Conservation (phyloP, 2,797 vertebrate species). For the Falco columbarius region DNA sequence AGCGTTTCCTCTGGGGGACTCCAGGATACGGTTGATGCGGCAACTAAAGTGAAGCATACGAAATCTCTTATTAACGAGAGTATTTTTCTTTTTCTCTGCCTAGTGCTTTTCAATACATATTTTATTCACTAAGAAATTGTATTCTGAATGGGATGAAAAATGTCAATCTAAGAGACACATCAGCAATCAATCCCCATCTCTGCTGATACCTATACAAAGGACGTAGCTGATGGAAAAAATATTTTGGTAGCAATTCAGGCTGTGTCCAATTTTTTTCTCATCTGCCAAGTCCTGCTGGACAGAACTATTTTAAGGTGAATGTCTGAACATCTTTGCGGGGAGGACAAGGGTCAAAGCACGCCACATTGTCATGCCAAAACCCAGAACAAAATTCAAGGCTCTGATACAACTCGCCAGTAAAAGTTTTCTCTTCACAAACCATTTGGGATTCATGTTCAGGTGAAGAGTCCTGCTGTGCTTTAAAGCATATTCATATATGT, state of each 20-base stretch:
- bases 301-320: neutral
- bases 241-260: neutral
- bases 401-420: neutral
- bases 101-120: neutral
- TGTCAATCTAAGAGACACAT: neutral
- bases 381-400: neutral
- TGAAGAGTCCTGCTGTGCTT: neutral
- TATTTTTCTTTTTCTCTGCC: neutral
- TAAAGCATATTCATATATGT: neutral
- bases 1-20: constrained; percentile 89
- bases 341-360: neutral
- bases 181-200: neutral
- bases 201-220: neutral
- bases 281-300: neutral
- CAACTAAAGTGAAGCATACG: constrained; percentile 78
- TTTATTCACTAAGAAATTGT: neutral
- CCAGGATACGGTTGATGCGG: constrained; percentile 92
- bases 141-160: neutral
- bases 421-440: neutral
- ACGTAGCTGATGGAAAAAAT: neutral
- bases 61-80: neutral
- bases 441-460: neutral
- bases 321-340: neutral
- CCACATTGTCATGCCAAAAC: neutral
- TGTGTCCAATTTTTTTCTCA: neutral